Percentiles rank a stretch among this genome's conserved stretches.
These are phyloP conservation scores for Tanypteryx hageni DNA, from an alignment of 2,888 invertebrate genomes.

Conservation along the genomic window DNA sequence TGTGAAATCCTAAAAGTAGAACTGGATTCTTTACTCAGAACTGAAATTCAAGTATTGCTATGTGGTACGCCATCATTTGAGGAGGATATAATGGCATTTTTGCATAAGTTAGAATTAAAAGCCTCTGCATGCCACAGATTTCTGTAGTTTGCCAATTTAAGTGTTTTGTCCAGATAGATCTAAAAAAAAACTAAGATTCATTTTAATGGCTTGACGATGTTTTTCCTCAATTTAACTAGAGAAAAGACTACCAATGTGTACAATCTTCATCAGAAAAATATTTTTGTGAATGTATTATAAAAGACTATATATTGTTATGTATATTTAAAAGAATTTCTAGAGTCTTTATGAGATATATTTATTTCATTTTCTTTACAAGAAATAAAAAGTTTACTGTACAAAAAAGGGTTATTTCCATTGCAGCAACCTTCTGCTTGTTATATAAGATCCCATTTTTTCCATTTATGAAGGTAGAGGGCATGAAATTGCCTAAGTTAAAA, in stretches of 20 bases:
- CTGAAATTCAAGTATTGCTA: slow-evolving; percentile 77
- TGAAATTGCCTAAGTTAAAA: slow-evolving; percentile 28
- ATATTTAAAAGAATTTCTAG: slow-evolving; percentile 20
- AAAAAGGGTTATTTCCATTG: background rate
- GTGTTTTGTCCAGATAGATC: slow-evolving; percentile 39
- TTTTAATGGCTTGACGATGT: slow-evolving; percentile 41
- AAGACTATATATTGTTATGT: slow-evolving; percentile 59
- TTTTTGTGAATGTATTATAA: slow-evolving; percentile 43
- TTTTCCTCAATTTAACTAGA: background rate
- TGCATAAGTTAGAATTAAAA: slow-evolving; percentile 71
- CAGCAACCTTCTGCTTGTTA: background rate
- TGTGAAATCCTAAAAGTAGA: slow-evolving; percentile 73
- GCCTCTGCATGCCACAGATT: slow-evolving; percentile 74
- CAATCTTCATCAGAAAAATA: slow-evolving; percentile 18
- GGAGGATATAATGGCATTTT: slow-evolving; percentile 75
- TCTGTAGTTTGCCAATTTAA: slow-evolving; percentile 69
- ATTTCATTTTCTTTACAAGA: background rate
- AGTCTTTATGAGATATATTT: slow-evolving; percentile 48
- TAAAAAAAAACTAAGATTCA: slow-evolving; percentile 61
- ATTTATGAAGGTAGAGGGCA: slow-evolving; percentile 13
- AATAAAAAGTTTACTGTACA: slow-evolving; percentile 16
- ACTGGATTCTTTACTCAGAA: slow-evolving; percentile 72
- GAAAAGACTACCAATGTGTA: slow-evolving; percentile 40
- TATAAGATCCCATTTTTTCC: background rate
- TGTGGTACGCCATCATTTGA: slow-evolving; percentile 81